phyloP scores from a whole-genome alignment of 2,797 vertebrate genomes.

The Anomalospiza imberbis region DNA sequence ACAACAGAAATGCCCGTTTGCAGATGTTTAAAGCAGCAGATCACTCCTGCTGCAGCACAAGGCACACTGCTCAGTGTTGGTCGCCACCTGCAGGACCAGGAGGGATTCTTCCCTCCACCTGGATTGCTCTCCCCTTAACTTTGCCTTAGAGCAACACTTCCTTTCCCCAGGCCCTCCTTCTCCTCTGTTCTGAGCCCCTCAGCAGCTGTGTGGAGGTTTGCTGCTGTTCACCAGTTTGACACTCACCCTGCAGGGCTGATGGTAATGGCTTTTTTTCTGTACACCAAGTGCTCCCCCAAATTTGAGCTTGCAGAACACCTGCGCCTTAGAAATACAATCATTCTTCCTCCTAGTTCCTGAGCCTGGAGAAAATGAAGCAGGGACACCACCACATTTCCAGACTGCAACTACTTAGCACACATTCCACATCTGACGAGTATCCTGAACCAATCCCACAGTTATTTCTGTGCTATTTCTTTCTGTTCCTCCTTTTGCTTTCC shows the following conservation, averaged over 20 bases:
- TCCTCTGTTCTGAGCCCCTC: background rate
- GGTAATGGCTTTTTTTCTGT: background rate
- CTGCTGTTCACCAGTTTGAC: rapidly evolving
- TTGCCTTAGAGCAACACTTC: background rate
- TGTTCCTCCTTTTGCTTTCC: background rate
- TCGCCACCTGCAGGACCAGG: background rate
- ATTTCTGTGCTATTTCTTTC: background rate
- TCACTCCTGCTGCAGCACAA: background rate
- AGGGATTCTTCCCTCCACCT: background rate
- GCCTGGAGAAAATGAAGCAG: background rate
- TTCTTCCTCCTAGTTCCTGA: background rate
- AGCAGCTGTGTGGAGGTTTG: background rate
- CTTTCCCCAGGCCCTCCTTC: background rate
- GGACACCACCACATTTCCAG: background rate
- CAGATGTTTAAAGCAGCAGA: background rate
- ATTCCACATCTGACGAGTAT: background rate
- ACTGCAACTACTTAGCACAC: background rate
- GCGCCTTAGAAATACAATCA: background rate
- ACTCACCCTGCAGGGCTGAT: background rate
- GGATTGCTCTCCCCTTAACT: background rate
- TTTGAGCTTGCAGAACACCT: background rate
- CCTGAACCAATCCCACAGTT: background rate
- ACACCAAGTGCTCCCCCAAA: background rate
- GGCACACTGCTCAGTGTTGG: background rate
- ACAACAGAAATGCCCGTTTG: background rate